phyloP scores from a whole-genome alignment of 2,888 invertebrate species.

The Rhagonycha lutea region DNA sequence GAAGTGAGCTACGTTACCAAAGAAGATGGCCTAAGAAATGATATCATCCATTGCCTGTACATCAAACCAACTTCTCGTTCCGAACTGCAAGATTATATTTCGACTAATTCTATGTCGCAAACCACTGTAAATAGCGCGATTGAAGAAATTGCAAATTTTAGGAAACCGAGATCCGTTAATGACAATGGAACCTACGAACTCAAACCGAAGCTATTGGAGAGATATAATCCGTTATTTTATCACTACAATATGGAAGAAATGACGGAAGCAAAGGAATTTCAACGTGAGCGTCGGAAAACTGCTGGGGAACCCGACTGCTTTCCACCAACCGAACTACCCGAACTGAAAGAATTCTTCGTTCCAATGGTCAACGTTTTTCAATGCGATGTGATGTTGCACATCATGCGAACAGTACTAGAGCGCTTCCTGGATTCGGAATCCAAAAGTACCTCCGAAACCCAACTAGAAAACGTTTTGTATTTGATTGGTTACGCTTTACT shows the following conservation, averaged over 20 bases:
- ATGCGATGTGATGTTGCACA: conserved; percentile 85
- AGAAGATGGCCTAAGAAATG: conserved; percentile 87
- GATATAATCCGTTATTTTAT: conserved; percentile 97
- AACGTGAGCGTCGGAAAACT: conserved; percentile 80
- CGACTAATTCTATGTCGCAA: conserved; percentile 82
- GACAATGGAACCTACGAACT: conserved; percentile 89
- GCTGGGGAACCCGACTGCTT: conserved; percentile 83
- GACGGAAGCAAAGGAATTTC: conserved; percentile 88
- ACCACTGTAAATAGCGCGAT: conserved; percentile 87
- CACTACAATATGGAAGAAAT: conserved; percentile 94
- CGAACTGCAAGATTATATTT: conserved; percentile 86
- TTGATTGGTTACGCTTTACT: conserved; percentile 90
- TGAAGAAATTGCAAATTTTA: conserved; percentile 85
- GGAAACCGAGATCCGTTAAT: conserved; percentile 74
- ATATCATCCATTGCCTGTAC: conserved; percentile 94
- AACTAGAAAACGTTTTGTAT: conserved; percentile 89
- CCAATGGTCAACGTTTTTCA: conserved; percentile 83
- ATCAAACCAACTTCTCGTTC: conserved; percentile 95
- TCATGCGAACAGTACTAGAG: conserved; percentile 77
- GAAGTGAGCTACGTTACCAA: conserved; percentile 79
- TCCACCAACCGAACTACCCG: conserved; percentile 85
- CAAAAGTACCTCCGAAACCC: conserved; percentile 84
- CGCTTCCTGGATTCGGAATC: conserved; percentile 75
- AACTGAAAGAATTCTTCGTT: conserved; percentile 76
- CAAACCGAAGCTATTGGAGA: conserved; percentile 78